Base-by-base conservation (phyloP, 2,797 vertebrate genomes). In the Caiman crocodilus region DNA sequence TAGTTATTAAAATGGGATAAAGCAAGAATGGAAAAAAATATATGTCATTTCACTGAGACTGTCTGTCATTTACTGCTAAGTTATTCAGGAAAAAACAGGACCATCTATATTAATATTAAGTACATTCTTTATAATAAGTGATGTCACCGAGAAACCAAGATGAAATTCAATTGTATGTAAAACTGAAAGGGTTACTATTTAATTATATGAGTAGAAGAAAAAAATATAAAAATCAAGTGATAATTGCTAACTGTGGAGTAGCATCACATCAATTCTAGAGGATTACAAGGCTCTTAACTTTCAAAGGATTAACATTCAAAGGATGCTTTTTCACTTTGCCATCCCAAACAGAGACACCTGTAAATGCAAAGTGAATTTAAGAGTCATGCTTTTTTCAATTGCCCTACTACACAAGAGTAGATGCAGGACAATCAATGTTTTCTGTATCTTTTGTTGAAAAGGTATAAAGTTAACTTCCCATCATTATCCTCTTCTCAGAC, bases 141-240 rank as follows among this genome's bases (percentile, higher is more conserved):
- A 30, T 32, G 61, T 88, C 56, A 57, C 15, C 84, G 63, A 86
- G 76, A 94, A 91, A 85, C 63, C 30, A 67, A 90, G 26, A 74
- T 83, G 85, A 96, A 94, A 90, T 65, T 57, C 65, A 89, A 42
- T 91, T 82, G 17, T 63, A 76, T 93, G 15, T 56, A 30, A 67
- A 10, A 67, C 32, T 67, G 11, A 87, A 79, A n/a, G 2, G 63
- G 59, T 25, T 59, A 56, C 32, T 93, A 10, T 50, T 82, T 6
- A 81, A 93, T 50, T 5, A 14, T 13, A 42, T n/a, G 25, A 63
- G 55, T 73, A 30, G 58, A 78, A 50, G 42, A 78, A 82, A 91
- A 32, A 55, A 82, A 7, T 23, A 32, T 14, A 50, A 2, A 93
- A 18, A 25, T 58, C 32, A 76, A 82, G 11, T 79, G 13, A 60